Conservation (phyloP, 2,888 invertebrate species). For the Sinelater perroti region DNA sequence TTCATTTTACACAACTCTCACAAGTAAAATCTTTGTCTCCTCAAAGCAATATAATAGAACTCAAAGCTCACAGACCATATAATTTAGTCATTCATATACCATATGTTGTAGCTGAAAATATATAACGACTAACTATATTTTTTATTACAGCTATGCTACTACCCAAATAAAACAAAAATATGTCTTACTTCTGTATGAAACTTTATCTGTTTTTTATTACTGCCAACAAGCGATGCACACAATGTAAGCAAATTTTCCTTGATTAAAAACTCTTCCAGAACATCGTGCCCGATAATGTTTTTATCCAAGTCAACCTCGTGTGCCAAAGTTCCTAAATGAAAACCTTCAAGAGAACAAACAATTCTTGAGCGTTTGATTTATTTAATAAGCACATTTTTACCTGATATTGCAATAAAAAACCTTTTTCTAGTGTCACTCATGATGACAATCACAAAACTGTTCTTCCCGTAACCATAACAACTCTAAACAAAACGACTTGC, state of each 20-base stretch:
- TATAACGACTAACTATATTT: too few relatives aligned
- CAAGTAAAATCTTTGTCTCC: too few relatives aligned
- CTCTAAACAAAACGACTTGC: neutral
- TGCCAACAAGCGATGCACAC: conserved; percentile 55
- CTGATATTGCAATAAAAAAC: conserved; percentile 50
- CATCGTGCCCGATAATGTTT: conserved; percentile 53
- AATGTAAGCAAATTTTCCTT: conserved; percentile 61
- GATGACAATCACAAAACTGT: conserved; percentile 4
- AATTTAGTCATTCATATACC: too few relatives aligned
- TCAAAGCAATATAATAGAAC: too few relatives aligned
- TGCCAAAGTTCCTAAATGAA: conserved; percentile 50
- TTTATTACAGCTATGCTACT: too few relatives aligned
- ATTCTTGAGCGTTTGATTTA: too few relatives aligned
- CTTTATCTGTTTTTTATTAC: conserved; percentile 51
- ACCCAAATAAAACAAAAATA: too few relatives aligned
- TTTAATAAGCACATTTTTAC: conserved; percentile 40
- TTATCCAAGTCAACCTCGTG: conserved; percentile 49
- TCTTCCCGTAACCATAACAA: conserved; percentile 1
- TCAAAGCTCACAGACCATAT: too few relatives aligned
- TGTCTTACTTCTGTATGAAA: conserved; percentile 49
- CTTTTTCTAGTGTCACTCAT: conserved; percentile 44
- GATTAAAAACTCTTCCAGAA: conserved; percentile 62
- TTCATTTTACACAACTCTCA: too few relatives aligned
- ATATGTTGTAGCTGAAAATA: too few relatives aligned
- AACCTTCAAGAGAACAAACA: too few relatives aligned